Evolutionary conservation across 2,797 vertebrate species (phyloP).

Genomic region (Apogon hyalosoma): DNA sequence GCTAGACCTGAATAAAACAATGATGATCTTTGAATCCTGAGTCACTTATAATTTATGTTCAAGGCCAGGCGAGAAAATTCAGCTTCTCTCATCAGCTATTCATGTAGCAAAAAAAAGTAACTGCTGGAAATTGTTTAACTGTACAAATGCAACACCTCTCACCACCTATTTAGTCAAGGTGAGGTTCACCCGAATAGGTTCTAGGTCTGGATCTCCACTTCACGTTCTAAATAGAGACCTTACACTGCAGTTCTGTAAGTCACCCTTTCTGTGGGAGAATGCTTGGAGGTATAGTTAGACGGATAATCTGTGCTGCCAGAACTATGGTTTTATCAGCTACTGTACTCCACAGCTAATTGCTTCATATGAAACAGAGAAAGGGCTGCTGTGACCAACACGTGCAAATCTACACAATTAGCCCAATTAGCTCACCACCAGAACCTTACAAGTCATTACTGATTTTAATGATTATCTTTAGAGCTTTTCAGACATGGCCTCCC

Average conservation of each 20-base stretch:
- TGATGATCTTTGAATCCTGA: constrained; percentile 13
- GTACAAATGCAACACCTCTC: constrained; percentile 6
- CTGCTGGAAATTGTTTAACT: constrained; percentile 15
- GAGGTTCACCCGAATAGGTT: constrained; percentile 16
- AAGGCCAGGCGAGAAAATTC: not conserved
- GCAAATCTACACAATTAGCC: not conserved
- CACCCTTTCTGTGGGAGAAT: constrained; percentile 22
- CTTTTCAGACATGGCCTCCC: not conserved
- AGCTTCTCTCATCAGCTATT: not conserved
- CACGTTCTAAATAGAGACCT: constrained; percentile 39
- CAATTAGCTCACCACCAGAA: too few species aligned
- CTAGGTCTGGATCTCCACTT: constrained; percentile 17
- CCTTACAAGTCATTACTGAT: not conserved
- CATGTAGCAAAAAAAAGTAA: not conserved
- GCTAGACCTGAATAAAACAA: constrained; percentile 6
- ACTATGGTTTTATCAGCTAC: not conserved
- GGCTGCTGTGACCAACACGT: not conserved
- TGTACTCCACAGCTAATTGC: too few species aligned
- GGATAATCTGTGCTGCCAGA: not conserved
- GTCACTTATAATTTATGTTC: constrained; percentile 1
- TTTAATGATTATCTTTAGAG: not conserved
- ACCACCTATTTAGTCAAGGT: constrained; percentile 12
- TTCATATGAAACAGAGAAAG: too few species aligned
- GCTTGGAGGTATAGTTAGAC: not conserved
- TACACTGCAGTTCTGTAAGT: constrained; percentile 43